Percentiles rank a stretch among this genome's conserved stretches.
These are phyloP conservation scores for Lepidostoma basale DNA, from an alignment of 1,140 invertebrate genomes.

Conservation along the genomic window DNA sequence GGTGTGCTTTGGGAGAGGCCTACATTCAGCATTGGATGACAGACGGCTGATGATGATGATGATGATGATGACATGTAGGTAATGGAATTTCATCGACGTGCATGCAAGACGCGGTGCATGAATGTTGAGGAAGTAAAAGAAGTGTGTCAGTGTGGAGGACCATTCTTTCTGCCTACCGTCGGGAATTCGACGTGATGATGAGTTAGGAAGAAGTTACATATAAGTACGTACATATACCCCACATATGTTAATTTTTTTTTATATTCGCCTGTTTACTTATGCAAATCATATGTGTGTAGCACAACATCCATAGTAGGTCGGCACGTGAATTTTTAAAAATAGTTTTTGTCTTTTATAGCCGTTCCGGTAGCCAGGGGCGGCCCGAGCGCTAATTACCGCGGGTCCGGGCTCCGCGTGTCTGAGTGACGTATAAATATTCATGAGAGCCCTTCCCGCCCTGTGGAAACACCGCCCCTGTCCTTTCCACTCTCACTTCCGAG, in stretches of 20 bases:
- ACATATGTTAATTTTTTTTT: background rate
- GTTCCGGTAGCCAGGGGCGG: background rate
- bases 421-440: slow-evolving; percentile 45
- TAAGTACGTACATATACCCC: background rate
- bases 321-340: no score
- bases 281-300: background rate
- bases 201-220: background rate
- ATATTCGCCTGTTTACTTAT: background rate
- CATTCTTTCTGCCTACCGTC: no score
- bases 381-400: slow-evolving; percentile 33
- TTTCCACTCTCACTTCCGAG: background rate
- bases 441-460: slow-evolving; percentile 36
- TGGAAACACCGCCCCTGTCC: background rate
- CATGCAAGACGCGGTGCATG: no score
- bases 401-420: slow-evolving; percentile 29
- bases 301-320: background rate
- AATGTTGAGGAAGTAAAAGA: no score
- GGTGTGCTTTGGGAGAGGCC: no score
- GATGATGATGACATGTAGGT: no score
- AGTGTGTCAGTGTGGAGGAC: no score
- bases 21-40: no score
- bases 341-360: background rate
- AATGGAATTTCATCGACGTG: no score
- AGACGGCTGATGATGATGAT: no score
- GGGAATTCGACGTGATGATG: no score